Base-by-base conservation (phyloP, 2,113 vertebrate species). In the Malaclemys terrapin region DNA sequence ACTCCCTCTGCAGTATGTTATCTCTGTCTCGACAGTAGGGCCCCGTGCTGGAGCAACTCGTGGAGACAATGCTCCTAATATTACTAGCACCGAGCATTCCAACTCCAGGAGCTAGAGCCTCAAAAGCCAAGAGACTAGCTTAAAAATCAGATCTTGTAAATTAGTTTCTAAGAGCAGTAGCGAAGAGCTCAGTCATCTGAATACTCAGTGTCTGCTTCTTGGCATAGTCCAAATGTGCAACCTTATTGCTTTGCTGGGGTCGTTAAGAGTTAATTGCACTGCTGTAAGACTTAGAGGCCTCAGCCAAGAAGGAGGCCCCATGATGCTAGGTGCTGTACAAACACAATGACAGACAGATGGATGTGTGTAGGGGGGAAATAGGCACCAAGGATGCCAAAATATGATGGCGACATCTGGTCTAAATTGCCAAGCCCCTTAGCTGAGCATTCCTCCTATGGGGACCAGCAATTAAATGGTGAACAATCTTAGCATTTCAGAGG, bases 121-220 rank as follows among this genome's bases (percentile, higher is more conserved):
- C 54, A 50, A 27, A 10, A 20, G 45, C 24, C 72, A 47, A 0
- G 0, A 27, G 31, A 29, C 38, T 80, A 35, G 35, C 35, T 75
- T 56, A 2, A 80, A 78, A 54, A 69, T 57, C 8, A 2, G 20
- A 76, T 84, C 25, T 52, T 45, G 45, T 12, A 17, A 76, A 82
- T 24, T 14, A 1, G 2, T 53, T 91, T 57, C 45, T 49, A 75
- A 87, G 52, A 82, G 35, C 84, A 94, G 88, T n/a, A 88, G 86
- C 54, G 53, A 93, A 89, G 4, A 35, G 5, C 4, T 47, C 17
- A 8, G 45, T 75, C 93, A 87, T 29, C 80, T 72, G 80, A 83
- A 87, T 84, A 93, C 85, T 24, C 80, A 88, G 4, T 49, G 38
- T 94, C 95, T 89, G 85, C 94, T 94, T 50, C 25, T 31, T 38